phyloP scores from a whole-genome alignment of 2,888 invertebrate species.

The Caenorhabditis parvicauda region DNA sequence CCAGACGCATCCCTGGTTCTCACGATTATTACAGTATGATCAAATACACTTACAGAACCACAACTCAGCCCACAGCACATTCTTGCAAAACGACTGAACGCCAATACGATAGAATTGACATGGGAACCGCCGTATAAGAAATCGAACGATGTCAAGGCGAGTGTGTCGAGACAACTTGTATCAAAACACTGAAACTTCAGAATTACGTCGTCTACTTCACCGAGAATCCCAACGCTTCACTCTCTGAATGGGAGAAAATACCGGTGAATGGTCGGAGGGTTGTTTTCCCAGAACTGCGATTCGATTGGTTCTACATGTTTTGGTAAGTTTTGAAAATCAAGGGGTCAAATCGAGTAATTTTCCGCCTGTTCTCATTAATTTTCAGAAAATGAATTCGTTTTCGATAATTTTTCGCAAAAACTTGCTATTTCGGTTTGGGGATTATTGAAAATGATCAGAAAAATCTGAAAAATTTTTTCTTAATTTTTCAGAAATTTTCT shows the following conservation, averaged over 20 bases:
- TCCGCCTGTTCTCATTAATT: too few species aligned
- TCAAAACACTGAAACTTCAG: conserved; percentile 16
- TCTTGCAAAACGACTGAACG: conserved; percentile 50
- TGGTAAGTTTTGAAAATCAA: conserved; percentile 12
- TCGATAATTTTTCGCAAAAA: neutral
- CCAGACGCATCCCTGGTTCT: neutral
- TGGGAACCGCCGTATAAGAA: conserved; percentile 62
- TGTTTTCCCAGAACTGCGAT: conserved; percentile 59
- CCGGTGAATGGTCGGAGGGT: conserved; percentile 54
- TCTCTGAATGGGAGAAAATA: conserved; percentile 59
- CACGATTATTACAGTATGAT: too few species aligned
- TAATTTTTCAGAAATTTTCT: too few species aligned
- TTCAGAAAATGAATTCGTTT: too few species aligned
- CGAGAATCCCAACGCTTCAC: conserved; percentile 54
- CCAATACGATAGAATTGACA: conserved; percentile 56
- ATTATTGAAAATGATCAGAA: too few species aligned
- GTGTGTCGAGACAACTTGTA: neutral
- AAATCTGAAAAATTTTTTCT: too few species aligned
- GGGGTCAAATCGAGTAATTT: too few species aligned
- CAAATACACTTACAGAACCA: conserved; percentile 42
- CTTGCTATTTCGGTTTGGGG: too few species aligned
- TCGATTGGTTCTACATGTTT: conserved; percentile 60
- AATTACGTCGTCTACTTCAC: conserved; percentile 61
- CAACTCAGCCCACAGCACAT: conserved; percentile 61
- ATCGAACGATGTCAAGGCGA: conserved; percentile 55